These are phyloP conservation scores for Procambarus clarkii DNA, from an alignment of 1,140 invertebrate species.

Conservation along the genomic window DNA sequence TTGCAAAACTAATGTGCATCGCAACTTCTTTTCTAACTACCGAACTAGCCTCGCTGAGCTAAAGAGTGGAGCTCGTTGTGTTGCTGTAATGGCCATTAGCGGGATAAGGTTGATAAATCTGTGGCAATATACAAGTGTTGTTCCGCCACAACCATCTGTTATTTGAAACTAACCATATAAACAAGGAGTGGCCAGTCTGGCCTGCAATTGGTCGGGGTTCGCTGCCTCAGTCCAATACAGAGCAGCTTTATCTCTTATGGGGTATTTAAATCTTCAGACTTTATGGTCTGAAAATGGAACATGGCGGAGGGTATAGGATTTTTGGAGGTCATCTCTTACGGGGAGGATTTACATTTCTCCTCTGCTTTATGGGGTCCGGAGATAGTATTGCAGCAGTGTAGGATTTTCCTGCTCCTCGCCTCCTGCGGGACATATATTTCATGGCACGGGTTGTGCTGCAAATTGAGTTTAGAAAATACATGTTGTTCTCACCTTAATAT, in stretches of 20 bases:
- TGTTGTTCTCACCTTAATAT: too few species aligned
- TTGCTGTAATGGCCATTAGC: constrained; percentile 1
- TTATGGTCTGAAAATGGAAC: neutral
- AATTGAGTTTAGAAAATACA: too few species aligned
- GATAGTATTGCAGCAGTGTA: neutral
- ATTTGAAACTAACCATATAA: neutral
- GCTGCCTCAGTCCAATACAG: neutral
- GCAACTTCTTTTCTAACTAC: neutral
- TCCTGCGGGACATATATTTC: too few species aligned
- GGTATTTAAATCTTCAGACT: neutral
- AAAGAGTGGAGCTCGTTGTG: neutral
- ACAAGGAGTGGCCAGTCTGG: neutral
- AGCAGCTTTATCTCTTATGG: neutral
- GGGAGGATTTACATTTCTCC: neutral
- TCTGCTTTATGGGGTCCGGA: neutral
- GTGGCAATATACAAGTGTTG: neutral
- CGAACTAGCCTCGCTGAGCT: neutral
- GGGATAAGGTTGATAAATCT: constrained; percentile 14
- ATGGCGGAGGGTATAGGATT: neutral
- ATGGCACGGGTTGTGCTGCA: too few species aligned
- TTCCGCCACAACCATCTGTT: neutral
- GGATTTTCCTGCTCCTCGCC: too few species aligned
- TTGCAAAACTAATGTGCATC: neutral
- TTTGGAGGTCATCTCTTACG: neutral
- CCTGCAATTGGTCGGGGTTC: neutral